These are phyloP conservation scores for Sardinella longiceps DNA, from an alignment of 2,797 vertebrate genomes.

Conservation along the genomic window DNA sequence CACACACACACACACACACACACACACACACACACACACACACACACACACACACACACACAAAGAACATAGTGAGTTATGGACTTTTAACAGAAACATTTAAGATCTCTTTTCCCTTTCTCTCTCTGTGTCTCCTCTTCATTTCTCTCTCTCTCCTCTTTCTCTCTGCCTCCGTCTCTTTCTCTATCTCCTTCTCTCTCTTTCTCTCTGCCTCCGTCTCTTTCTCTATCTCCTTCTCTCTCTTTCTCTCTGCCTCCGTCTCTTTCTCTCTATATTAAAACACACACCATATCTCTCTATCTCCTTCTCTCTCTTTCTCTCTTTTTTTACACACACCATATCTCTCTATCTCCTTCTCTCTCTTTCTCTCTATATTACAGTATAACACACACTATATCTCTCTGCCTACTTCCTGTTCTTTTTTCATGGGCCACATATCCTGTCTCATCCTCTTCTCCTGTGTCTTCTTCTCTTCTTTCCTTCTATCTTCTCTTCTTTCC, in stretches of 20 bases:
- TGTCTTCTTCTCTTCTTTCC: constrained; percentile 24
- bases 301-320: constrained; percentile 19
- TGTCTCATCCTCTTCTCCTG: too few relatives aligned
- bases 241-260: neutral
- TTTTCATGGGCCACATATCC: too few relatives aligned
- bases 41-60: neutral
- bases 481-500: neutral
- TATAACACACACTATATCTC: too few relatives aligned
- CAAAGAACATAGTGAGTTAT: neutral
- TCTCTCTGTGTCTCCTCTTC: neutral
- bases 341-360: neutral
- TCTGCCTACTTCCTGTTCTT: too few relatives aligned
- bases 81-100: constrained; percentile 28
- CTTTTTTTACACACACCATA: too few relatives aligned
- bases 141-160: neutral
- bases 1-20: too few relatives aligned
- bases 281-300: too few relatives aligned
- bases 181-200: neutral
- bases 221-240: neutral
- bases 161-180: too few relatives aligned
- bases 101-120: neutral
- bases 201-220: constrained; percentile 31
- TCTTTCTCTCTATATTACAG: neutral
- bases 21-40: too few relatives aligned
- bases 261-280: neutral